Conservation (phyloP, 53 echinoderm and acorn worm species). For the Hippasteria phrygiana region DNA sequence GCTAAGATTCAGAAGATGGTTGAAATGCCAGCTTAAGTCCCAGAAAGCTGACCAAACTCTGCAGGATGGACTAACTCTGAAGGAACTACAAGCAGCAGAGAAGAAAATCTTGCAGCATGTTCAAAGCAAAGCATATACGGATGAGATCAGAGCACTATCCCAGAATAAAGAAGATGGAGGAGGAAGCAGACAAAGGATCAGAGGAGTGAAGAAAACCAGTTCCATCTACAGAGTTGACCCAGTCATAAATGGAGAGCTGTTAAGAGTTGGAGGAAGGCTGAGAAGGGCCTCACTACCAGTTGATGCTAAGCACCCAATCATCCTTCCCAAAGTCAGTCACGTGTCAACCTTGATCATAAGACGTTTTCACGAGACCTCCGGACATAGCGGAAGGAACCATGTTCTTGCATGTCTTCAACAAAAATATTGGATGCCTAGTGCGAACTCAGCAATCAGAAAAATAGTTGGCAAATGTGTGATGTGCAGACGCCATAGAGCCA, state of each 20-base stretch:
- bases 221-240: constrained; percentile 47
- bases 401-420: constrained; percentile 33
- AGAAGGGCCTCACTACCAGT: constrained; percentile 9
- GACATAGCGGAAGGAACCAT: constrained; percentile 45
- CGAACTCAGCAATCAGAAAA: constrained; percentile 41
- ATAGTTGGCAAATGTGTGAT: constrained; percentile 24
- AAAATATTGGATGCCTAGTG: constrained; percentile 26
- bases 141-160: background rate
- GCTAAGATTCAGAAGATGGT: constrained; percentile 24
- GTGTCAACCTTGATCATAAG: constrained; percentile 38
- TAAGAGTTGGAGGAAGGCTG: constrained; percentile 23
- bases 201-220: background rate
- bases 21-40: background rate
- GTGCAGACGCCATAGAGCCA: constrained; percentile 1
- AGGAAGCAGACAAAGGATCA: background rate
- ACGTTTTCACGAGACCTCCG: background rate
- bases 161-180: background rate
- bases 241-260: background rate
- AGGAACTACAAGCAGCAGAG: constrained; percentile 55
- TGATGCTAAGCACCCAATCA: constrained; percentile 14
- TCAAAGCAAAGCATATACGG: constrained; percentile 29
- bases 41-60: constrained; percentile 14
- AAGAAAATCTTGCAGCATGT: constrained; percentile 17
- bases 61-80: background rate
- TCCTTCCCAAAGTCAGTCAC: constrained; percentile 26